phyloP scores from a whole-genome alignment of 2,797 vertebrate genomes.

The Loriculus beryllinus region DNA sequence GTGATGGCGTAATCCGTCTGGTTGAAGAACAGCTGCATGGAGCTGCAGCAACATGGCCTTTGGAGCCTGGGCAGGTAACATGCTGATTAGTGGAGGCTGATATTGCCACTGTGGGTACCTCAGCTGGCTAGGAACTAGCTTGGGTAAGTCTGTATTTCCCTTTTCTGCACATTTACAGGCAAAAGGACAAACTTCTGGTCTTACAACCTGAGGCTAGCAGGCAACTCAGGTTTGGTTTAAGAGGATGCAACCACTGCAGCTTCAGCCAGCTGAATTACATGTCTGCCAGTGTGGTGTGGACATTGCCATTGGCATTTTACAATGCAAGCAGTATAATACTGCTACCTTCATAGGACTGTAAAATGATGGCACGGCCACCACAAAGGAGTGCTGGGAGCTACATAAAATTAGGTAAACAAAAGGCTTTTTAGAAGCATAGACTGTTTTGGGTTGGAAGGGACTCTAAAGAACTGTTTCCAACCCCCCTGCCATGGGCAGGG shows the following conservation, averaged over 20 bases:
- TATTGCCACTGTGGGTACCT: background rate
- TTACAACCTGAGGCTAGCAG: background rate
- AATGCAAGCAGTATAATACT: background rate
- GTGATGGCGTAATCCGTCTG: background rate
- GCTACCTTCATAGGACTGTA: background rate
- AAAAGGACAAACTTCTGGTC: background rate
- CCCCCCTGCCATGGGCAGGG: background rate
- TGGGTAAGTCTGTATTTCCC: background rate
- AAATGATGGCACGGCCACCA: background rate
- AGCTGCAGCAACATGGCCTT: background rate
- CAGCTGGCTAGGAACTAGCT: background rate
- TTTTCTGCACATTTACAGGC: background rate
- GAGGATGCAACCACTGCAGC: background rate
- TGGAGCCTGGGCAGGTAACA: background rate
- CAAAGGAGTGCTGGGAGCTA: background rate
- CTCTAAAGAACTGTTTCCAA: background rate
- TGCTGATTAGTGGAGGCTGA: rapidly evolving
- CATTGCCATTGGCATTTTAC: background rate
- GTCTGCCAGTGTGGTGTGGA: rapidly evolving
- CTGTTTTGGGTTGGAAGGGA: background rate
- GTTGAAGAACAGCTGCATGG: background rate
- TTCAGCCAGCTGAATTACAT: background rate
- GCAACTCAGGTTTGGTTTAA: background rate
- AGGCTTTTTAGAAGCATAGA: background rate
- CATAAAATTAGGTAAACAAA: background rate